Evolutionary conservation across 2,797 vertebrate genomes (phyloP).

Genomic region (Ciconia nigra): DNA sequence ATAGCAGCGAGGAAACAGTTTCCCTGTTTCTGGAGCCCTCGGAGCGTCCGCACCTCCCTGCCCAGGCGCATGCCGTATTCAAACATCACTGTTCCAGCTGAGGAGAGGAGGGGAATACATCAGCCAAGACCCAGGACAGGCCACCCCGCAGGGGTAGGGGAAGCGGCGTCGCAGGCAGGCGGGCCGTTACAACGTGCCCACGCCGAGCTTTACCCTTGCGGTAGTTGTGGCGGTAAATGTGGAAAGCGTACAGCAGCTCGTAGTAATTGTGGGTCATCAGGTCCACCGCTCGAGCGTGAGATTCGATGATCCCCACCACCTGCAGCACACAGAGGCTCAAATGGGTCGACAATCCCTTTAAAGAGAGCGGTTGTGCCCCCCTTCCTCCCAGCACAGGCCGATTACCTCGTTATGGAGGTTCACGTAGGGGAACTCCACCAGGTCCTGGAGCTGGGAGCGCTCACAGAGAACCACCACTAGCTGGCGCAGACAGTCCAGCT

Average conservation of each 20-base stretch:
- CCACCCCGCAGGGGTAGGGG: too few species aligned
- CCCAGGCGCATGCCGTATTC: conserved; percentile 92
- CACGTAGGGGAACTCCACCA: conserved; percentile 92
- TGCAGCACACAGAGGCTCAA: conserved; percentile 19
- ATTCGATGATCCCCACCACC: conserved; percentile 95
- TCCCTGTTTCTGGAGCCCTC: conserved; percentile 91
- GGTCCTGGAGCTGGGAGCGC: conserved; percentile 90
- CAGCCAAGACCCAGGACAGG: not conserved
- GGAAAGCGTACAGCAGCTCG: conserved; percentile 94
- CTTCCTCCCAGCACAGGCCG: accelerated
- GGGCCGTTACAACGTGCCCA: not conserved
- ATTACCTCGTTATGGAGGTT: conserved; percentile 91
- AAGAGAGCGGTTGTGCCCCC: accelerated
- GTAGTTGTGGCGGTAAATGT: conserved; percentile 94
- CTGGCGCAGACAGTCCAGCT: conserved; percentile 93
- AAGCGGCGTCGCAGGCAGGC: accelerated
- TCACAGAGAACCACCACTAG: conserved; percentile 94
- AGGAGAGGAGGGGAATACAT: not conserved
- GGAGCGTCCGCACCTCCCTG: conserved; percentile 86
- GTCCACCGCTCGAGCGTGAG: conserved; percentile 88
- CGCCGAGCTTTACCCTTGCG: conserved; percentile 83
- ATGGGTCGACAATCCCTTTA: not conserved
- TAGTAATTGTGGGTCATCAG: conserved; percentile 96
- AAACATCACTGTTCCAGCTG: conserved; percentile 94
- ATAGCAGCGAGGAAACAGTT: conserved; percentile 91